Percentiles rank a stretch among this genome's conserved stretches.
Conservation (phyloP, 2,113 vertebrate genomes). For the Dolichotis patagonum region DNA sequence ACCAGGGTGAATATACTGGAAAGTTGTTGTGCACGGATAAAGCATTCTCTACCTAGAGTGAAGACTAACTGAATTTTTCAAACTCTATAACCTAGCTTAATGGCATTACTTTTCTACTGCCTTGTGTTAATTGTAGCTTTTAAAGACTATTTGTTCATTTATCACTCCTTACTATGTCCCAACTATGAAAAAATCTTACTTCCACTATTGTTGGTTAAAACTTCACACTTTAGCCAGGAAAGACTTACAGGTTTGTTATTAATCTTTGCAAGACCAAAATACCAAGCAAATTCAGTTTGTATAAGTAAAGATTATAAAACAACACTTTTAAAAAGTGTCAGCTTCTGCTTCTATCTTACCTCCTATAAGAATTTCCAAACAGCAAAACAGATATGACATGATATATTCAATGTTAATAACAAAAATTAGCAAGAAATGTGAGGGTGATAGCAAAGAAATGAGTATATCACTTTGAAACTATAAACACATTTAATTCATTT, state of each 20-base stretch:
- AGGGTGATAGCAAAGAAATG: not conserved
- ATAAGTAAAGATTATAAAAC: slow-evolving; percentile 85
- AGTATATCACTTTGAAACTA: not conserved
- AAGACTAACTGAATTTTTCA: not conserved
- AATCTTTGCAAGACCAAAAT: slow-evolving; percentile 44
- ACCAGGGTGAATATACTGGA: slow-evolving; percentile 32
- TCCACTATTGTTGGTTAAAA: slow-evolving; percentile 31
- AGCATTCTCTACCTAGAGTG: not conserved
- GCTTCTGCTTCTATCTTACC: not conserved
- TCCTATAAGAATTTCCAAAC: slow-evolving; percentile 8
- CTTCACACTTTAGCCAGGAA: slow-evolving; percentile 28
- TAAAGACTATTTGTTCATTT: not conserved
- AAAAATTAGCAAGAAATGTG: not conserved
- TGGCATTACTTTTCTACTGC: not conserved
- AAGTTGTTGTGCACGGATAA: slow-evolving; percentile 35
- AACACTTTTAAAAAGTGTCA: not conserved
- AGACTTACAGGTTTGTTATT: slow-evolving; percentile 53
- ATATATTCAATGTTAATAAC: not conserved
- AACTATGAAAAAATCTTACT: not conserved
- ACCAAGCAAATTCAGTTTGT: slow-evolving; percentile 47
- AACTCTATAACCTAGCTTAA: slow-evolving; percentile 30
- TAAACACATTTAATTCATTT: not conserved
- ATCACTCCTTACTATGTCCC: not conserved
- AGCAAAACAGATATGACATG: not conserved
- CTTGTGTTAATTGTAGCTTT: not conserved